Evolutionary conservation across 2,888 invertebrate genomes (phyloP).

Genomic region (Deilephila elpenor): DNA sequence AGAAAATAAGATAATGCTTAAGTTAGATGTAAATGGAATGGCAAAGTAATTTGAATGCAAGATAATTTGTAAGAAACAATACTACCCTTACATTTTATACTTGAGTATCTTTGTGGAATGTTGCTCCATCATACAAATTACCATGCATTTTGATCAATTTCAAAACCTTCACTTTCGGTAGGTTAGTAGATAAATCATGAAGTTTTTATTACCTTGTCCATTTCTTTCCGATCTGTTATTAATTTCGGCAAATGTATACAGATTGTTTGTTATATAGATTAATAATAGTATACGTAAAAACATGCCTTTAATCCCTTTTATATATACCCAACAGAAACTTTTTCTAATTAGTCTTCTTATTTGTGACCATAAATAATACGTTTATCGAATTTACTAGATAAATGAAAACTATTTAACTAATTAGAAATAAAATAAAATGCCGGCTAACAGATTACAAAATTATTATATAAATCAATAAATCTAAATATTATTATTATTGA

Average conservation of each 20-base stretch:
- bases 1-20: too few relatives aligned
- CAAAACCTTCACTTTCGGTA: background rate
- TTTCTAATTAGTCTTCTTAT: background rate
- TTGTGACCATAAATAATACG: background rate
- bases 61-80: too few relatives aligned
- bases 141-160: background rate
- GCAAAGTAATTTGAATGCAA: too few relatives aligned
- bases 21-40: too few relatives aligned
- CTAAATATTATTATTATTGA: too few relatives aligned
- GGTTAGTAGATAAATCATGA: background rate
- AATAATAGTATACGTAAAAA: constrained; percentile 55
- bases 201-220: constrained; percentile 55
- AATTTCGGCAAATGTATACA: constrained; percentile 51
- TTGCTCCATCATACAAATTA: background rate
- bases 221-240: constrained; percentile 49
- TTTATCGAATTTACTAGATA: background rate
- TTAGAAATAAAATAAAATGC: background rate
- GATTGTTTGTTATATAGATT: constrained; percentile 47
- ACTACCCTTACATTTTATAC: too few relatives aligned
- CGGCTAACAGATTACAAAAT: background rate
- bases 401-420: background rate
- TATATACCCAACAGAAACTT: background rate
- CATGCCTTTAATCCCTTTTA: constrained; percentile 56
- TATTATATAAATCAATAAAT: background rate
- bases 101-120: too few relatives aligned